Evolutionary conservation across 92 coral and sea anemone genomes (phyloP), one percentile per base, ranked within the genome.

Genomic region (Palythoa heliodiscus): DNA sequence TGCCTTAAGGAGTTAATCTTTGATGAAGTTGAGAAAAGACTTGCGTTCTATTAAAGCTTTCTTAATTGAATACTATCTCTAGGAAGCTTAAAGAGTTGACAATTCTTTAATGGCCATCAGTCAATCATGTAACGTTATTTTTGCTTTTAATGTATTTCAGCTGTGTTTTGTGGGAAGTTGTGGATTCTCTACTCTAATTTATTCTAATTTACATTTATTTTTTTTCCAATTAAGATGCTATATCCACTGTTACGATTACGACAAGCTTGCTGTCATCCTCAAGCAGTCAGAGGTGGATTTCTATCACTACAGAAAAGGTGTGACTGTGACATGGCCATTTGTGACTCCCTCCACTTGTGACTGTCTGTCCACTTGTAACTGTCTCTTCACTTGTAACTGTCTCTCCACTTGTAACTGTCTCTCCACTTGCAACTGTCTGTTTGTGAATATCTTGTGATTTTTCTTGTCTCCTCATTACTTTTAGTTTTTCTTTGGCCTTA

Each of bases 241-340:
- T 88, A 86, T 39, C 99, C 99, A 4, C 84, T 96, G 77, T 86
- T 96, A 43, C 90, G 95, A 48, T 85, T 96, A 71, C 95, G 99
- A 3, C 99, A 96, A 68, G 99, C 99, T 20, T 96, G 99, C 75
- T 96, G 99, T 78, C 99, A 96, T 88, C 99, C 99, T 12, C 99
- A 94, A 84, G 98, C 95, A 39, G 99, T 96, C 29, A 90, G 98
- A 35, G 99, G 99, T 68, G 95, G 99, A 19, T 94, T 88, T 78
- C 93, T 94, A 52, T 91, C 99, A 11, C 48, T 92, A 70, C 99
- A 96, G 84, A 96, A 96, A 82, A 96, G 95, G 99, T 95, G 70
- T 20, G 69, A 79, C 35, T 25, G 50, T 5, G 29, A 67, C 6
- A 17, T 29, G 40, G 38, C 35, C 25, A 16, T 63, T 25, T 23